A percentile compares a stretch with the other conserved stretches of the same genome.
These are phyloP conservation scores for Fragum whitleyi DNA, from an alignment of 2,888 invertebrate genomes.

Conservation along the genomic window DNA sequence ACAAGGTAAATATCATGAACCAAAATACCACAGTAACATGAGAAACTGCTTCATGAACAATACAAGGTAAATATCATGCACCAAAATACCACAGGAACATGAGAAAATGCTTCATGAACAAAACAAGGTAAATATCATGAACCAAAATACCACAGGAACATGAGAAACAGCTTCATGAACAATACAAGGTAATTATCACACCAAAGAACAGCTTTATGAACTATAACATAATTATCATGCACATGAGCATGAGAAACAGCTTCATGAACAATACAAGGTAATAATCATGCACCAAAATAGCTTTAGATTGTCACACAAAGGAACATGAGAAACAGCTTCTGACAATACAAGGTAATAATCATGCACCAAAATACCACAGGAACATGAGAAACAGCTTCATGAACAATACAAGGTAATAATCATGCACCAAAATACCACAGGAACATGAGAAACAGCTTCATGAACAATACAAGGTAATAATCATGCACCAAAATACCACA, in stretches of 20 bases:
- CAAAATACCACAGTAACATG: no score
- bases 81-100: conserved; percentile 82
- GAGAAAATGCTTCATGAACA: conserved; percentile 83
- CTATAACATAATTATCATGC: conserved; percentile 82
- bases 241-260: conserved; percentile 82
- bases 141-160: no score
- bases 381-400: conserved; percentile 83
- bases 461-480: no score
- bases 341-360: no score
- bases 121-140: conserved; percentile 42
- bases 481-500: no score
- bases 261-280: conserved; percentile 79
- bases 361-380: conserved; percentile 73
- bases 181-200: conserved; percentile 58
- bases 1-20: conserved; percentile 45
- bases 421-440: no score
- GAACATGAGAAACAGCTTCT: no score
- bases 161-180: conserved; percentile 82
- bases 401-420: conserved; percentile 72
- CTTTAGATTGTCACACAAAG: conserved; percentile 72
- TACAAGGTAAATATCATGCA: conserved; percentile 51
- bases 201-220: conserved; percentile 77
- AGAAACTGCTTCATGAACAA: conserved; percentile 79
- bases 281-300: no score
- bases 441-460: no score